Base-by-base conservation (phyloP, 2,113 vertebrate genomes). In the Clarias batrachus region DNA sequence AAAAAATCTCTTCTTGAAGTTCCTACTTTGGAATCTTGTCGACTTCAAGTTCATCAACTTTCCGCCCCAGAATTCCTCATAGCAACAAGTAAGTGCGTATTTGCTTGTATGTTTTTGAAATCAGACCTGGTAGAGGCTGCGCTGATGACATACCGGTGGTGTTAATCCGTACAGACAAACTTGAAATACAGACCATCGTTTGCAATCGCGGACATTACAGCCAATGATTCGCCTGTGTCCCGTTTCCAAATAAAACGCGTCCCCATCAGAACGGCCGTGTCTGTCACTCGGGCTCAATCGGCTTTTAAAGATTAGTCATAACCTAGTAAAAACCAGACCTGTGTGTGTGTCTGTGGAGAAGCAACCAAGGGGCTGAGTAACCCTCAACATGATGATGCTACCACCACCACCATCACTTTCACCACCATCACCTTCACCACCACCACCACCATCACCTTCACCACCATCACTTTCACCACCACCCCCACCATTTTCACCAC, bases 181-280 rank as follows among this genome's bases (percentile, higher is more conserved):
- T 92, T 90, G 90, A 93, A 94, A 93, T 88, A 91, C 93, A 95
- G 93, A 93, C 91, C 92, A 54, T 93, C 94, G 92, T 92, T 94
- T 93, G 93, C 90, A 88, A 93, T 93, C 93, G 92, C 90, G 91
- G 92, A 93, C 92, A 93, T 95, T 95, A 93, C 89, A 89, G 88
- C 89, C 92, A 94, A 94, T 95, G 94, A 93, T 92, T 89, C 89
- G 87, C 90, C 65, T 79, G 17, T 87, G 86, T 74, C 89, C 41
- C 79, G 87, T 93, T 93, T 94, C 93, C 92, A 94, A 93, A 93
- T 93, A 91, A 94, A 94, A 93, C 92, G 87, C 87, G 86, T 92
- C 90, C 90, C 90, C 27, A 86, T 92, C 78, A 21, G 78, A 83
- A 3, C 27, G 62, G 33, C 48, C 23, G 56, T 80, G 54, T 71